Percentiles rank a stretch among this genome's conserved stretches.
Conservation (phyloP, 2,888 invertebrate genomes). For the Sphinx pinastri region DNA sequence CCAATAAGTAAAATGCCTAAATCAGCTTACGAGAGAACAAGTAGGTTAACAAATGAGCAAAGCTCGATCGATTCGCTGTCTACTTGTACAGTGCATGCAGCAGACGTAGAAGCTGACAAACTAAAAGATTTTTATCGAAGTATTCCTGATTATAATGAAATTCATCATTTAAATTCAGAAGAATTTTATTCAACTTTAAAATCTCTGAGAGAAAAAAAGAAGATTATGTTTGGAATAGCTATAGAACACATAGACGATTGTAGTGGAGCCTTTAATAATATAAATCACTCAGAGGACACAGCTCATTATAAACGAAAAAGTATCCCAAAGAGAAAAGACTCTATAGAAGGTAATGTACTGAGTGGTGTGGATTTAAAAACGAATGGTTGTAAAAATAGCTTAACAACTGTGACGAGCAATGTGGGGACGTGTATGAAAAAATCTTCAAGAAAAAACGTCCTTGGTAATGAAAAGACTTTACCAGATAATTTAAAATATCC, state of each 20-base stretch:
- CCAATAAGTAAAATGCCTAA: conserved; percentile 89
- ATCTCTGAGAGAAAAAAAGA: conserved; percentile 86
- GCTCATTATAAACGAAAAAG: conserved; percentile 37
- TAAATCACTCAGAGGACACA: conserved; percentile 29
- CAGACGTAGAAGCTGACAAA: conserved; percentile 80
- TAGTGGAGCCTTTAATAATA: conserved; percentile 47
- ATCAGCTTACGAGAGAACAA: conserved; percentile 86
- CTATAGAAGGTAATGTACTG: conserved; percentile 33
- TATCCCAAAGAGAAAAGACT: conserved; percentile 43
- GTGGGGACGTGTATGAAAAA: conserved; percentile 51
- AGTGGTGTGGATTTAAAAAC: background rate
- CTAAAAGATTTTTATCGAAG: conserved; percentile 89
- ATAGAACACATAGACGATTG: conserved; percentile 64
- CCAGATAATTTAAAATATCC: conserved; percentile 50
- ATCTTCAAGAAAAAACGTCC: conserved; percentile 32
- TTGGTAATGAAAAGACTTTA: conserved; percentile 39
- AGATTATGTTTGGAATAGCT: conserved; percentile 70
- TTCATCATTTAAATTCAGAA: conserved; percentile 89
- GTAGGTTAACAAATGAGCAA: conserved; percentile 62
- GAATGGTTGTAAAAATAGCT: background rate
- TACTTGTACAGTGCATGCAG: conserved; percentile 57
- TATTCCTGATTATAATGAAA: conserved; percentile 91
- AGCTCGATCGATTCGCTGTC: conserved; percentile 68
- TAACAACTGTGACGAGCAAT: conserved; percentile 33
- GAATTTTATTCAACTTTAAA: conserved; percentile 90